Evolutionary conservation across 2,888 invertebrate species (phyloP), one percentile per base, ranked within the genome.

Genomic region (Drosophila falleni): DNA sequence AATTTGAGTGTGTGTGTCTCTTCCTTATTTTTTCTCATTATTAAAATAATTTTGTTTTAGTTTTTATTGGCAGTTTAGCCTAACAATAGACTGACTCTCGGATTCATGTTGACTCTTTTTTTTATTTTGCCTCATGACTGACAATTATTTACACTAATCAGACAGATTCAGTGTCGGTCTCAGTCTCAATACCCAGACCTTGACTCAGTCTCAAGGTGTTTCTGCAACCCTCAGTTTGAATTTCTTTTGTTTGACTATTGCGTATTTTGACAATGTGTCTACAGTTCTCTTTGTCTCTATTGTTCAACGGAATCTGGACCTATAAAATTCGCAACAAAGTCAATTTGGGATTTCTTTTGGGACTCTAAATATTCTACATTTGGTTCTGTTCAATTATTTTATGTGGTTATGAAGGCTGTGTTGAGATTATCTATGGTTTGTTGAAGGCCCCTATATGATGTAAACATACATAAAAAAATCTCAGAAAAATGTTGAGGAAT

Each of bases 241-340:
- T 53, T 51, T 50, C 80, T 62, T 70, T 82, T 60, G 60, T 56
- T 46, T 46, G 65, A n/a, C 41, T 80, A 77, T 76, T 86, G 87
- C 84, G 87, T 86, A 88, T 88, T 86, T 88, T 89, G 89, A 86
- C 86, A 86, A 89, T 89, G 82, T 72, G 73, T 76, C 89, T 73
- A 83, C 80, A 79, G 72, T 73, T 68, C 13, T 16, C 68, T 81
- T 47, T 89, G 74, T 75, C 50, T 26, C 68, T 64, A 59, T 87
- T 87, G 74, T 82, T 73, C 41, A 4, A 37, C 44, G n/a, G 23
- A 41, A 39, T 60, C 74, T 60, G 74, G 77, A 72, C 71, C 84
- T 72, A 87, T 89, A 89, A 89, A 87, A 89, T 87, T 89, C 74
- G 87, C 87, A 89, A 87, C 87, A 87, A 89, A 85, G 90, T 87